phyloP scores from a whole-genome alignment of 2,888 invertebrate genomes.

The Drosophila pseudotakahashii region DNA sequence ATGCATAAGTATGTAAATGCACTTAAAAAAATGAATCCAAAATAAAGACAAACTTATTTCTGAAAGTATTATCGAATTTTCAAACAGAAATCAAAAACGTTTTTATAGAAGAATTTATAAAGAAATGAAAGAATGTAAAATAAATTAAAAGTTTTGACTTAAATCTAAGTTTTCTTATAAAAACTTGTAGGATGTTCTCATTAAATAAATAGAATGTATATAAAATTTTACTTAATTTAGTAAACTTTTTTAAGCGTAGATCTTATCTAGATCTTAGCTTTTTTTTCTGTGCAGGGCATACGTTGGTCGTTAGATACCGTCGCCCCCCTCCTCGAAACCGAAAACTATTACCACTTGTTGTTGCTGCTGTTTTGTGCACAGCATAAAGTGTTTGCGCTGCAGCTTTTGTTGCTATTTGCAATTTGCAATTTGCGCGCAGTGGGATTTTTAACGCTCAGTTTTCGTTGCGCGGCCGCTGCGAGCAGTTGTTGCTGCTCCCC shows the following conservation, averaged over 20 bases:
- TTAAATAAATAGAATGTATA: too few species aligned
- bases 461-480: constrained; percentile 82
- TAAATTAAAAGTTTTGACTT: too few species aligned
- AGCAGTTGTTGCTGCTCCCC: constrained; percentile 63
- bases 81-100: too few species aligned
- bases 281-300: constrained; percentile 2
- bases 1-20: too few species aligned
- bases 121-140: too few species aligned
- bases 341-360: constrained; percentile 14
- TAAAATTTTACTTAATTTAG: too few species aligned
- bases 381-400: constrained; percentile 62
- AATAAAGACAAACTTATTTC: too few species aligned
- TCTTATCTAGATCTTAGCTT: background rate
- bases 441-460: constrained; percentile 81
- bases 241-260: background rate
- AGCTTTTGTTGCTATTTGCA: constrained; percentile 45
- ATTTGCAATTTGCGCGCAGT: constrained; percentile 41
- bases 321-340: background rate
- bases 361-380: constrained; percentile 39
- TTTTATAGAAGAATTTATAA: too few species aligned
- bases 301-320: background rate
- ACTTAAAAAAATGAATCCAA: too few species aligned
- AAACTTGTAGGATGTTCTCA: too few species aligned
- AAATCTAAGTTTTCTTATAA: too few species aligned
- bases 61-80: too few species aligned